Conservation (phyloP, 1,140 invertebrate species). For the Nixonia krombeini region DNA sequence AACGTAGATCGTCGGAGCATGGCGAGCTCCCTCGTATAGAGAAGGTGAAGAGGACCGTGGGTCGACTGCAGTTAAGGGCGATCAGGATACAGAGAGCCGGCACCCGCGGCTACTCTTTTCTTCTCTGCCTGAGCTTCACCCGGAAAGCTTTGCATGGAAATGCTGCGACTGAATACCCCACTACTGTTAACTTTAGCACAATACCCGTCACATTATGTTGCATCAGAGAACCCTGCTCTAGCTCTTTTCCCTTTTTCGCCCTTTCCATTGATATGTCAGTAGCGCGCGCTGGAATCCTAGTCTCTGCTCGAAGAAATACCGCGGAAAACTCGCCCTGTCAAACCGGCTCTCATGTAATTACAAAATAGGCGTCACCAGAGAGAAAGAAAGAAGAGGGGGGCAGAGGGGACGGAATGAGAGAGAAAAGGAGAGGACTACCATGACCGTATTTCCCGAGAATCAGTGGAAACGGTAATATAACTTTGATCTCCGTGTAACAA, state of each 20-base stretch:
- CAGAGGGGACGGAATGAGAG: too few species aligned
- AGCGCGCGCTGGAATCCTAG: slow-evolving; percentile 13
- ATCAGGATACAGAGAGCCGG: slow-evolving; percentile 59
- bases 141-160: slow-evolving; percentile 61
- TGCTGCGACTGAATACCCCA: slow-evolving; percentile 58
- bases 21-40: slow-evolving; percentile 15
- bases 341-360: too few species aligned
- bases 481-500: too few species aligned
- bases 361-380: too few species aligned
- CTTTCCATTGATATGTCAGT: slow-evolving; percentile 17
- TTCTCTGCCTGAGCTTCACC: slow-evolving; percentile 52
- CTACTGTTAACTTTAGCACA: slow-evolving; percentile 59
- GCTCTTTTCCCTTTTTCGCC: slow-evolving; percentile 26
- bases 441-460: too few species aligned
- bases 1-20: slow-evolving; percentile 38
- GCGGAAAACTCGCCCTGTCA: too few species aligned
- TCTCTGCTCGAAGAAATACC: neutral
- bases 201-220: slow-evolving; percentile 63
- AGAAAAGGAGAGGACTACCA: too few species aligned
- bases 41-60: slow-evolving; percentile 49
- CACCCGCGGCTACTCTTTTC: slow-evolving; percentile 59
- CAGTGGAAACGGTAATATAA: too few species aligned
- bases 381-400: too few species aligned
- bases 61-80: slow-evolving; percentile 57
- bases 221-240: slow-evolving; percentile 48